Conservation (phyloP, 2,888 invertebrate species). For the Tinea pellionella region DNA sequence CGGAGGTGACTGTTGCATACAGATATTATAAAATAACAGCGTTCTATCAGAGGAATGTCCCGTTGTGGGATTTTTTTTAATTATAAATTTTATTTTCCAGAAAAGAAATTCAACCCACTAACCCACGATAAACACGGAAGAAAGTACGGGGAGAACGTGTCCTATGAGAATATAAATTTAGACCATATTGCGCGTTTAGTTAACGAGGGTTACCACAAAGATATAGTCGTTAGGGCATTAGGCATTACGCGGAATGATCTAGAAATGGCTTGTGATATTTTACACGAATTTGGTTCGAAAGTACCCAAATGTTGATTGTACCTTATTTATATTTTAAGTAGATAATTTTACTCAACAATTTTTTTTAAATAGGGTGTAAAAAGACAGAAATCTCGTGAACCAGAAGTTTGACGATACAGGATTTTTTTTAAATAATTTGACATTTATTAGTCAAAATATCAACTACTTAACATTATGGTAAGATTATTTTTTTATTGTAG, state of each 20-base stretch:
- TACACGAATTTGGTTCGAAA: conserved; percentile 86
- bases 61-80: no score
- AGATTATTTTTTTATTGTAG: no score
- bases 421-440: no score
- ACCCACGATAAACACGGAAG: conserved; percentile 63
- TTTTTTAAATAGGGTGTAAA: no score
- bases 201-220: conserved; percentile 90
- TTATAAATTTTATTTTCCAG: conserved; percentile 28
- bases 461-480: no score
- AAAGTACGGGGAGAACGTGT: conserved; percentile 65
- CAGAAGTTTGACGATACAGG: no score
- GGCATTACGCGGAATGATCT: conserved; percentile 94
- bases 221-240: conserved; percentile 90
- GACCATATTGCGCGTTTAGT: conserved; percentile 91
- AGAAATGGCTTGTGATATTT: conserved; percentile 95
- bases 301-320: conserved; percentile 43
- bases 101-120: conserved; percentile 60
- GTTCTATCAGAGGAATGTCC: no score
- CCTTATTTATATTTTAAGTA: not conserved
- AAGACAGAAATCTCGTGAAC: no score
- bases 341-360: not conserved
- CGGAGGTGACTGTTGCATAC: no score
- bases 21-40: no score
- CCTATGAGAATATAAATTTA: conserved; percentile 90
- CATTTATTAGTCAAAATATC: no score